Conservation (phyloP, 2,888 invertebrate species). For the Apotomis turbidana region DNA sequence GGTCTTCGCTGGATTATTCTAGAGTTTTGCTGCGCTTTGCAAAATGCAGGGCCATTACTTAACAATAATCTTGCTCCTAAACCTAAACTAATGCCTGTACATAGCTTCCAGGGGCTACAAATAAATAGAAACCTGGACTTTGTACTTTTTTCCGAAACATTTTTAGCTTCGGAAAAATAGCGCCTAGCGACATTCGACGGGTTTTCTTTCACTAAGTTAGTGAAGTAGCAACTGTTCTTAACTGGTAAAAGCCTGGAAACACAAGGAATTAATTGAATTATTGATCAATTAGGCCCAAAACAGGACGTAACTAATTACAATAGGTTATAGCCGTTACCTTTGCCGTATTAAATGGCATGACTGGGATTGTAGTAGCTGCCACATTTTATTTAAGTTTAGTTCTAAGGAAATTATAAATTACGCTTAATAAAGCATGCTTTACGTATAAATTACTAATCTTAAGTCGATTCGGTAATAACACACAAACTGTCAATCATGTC, state of each 20-base stretch:
- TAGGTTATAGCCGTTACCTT: slow-evolving; percentile 59
- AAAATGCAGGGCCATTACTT: slow-evolving; percentile 85
- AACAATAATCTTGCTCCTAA: slow-evolving; percentile 65
- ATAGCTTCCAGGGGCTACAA: slow-evolving; percentile 76
- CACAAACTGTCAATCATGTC: slow-evolving; percentile 5
- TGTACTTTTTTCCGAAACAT: slow-evolving; percentile 57
- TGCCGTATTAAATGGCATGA: slow-evolving; percentile 66
- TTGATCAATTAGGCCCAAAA: slow-evolving; percentile 6
- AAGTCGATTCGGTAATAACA: slow-evolving; percentile 44
- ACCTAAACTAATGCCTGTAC: slow-evolving; percentile 75
- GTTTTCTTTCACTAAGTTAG: slow-evolving; percentile 66
- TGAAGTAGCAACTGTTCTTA: slow-evolving; percentile 60
- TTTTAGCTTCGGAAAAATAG: slow-evolving; percentile 63
- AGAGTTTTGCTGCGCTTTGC: slow-evolving; percentile 82
- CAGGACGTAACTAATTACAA: slow-evolving; percentile 24
- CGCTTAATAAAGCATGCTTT: slow-evolving; percentile 55
- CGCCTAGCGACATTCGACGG: slow-evolving; percentile 62
- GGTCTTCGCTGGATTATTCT: slow-evolving; percentile 84
- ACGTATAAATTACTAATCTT: slow-evolving; percentile 47
- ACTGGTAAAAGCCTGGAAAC: slow-evolving; percentile 67
- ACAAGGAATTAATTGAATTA: slow-evolving; percentile 18
- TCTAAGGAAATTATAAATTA: slow-evolving; percentile 31
- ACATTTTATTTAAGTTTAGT: slow-evolving; percentile 60
- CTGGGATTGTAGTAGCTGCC: slow-evolving; percentile 70
- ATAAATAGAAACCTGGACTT: slow-evolving; percentile 61